A percentile compares a stretch with the other conserved stretches of the same genome.
phyloP scores from a whole-genome alignment of 1,140 invertebrate species.

The Drepana arcuata region DNA sequence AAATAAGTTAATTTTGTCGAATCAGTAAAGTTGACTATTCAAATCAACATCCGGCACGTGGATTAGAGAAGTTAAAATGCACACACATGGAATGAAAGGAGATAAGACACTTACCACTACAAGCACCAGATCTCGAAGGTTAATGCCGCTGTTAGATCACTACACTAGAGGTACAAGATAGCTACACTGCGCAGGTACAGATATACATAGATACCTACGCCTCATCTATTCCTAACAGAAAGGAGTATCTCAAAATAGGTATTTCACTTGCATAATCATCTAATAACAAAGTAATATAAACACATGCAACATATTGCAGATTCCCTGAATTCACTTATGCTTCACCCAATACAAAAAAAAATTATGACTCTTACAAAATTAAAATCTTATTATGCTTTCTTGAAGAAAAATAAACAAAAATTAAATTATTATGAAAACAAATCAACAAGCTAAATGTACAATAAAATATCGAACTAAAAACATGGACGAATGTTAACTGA shows the following conservation, averaged over 20 bases:
- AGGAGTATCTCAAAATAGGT: not conserved
- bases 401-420: conserved; percentile 46
- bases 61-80: too few species aligned
- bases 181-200: too few species aligned
- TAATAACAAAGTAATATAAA: conserved; percentile 8
- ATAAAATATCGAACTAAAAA: conserved; percentile 68
- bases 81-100: conserved; percentile 51
- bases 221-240: not conserved
- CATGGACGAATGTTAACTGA: conserved; percentile 62
- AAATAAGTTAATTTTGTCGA: too few species aligned
- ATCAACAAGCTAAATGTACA: conserved; percentile 55
- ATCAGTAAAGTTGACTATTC: too few species aligned
- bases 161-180: conserved; percentile 15
- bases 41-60: too few species aligned
- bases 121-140: conserved; percentile 59
- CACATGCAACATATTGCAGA: conserved; percentile 58
- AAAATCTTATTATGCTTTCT: conserved; percentile 59
- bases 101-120: conserved; percentile 50
- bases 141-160: conserved; percentile 21
- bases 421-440: conserved; percentile 63
- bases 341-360: conserved; percentile 32
- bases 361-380: conserved; percentile 51
- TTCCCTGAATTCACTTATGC: conserved; percentile 48
- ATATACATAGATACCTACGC: conserved; percentile 5
- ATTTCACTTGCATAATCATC: not conserved